Conservation (phyloP, 30 jellyfish, hydroid and myxozoan species). For the Aurelia sp. region DNA sequence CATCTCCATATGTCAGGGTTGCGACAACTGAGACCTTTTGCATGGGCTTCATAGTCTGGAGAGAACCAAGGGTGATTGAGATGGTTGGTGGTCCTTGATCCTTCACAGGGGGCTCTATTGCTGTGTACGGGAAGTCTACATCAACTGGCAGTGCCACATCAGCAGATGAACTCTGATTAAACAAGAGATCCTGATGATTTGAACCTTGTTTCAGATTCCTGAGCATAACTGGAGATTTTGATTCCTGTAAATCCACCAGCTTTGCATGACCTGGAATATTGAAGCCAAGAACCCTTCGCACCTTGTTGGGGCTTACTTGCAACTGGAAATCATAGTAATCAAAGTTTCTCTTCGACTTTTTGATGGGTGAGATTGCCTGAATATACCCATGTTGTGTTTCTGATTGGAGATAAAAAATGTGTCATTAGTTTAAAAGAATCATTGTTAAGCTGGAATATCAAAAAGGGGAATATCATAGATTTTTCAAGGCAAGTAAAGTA, state of each 20-base stretch:
- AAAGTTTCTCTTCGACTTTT: not conserved
- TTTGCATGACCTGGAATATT: not conserved
- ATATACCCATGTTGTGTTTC: too few relatives aligned
- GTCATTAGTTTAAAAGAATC: too few relatives aligned
- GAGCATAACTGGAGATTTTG: not conserved
- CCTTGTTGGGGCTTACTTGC: slow-evolving; percentile 32
- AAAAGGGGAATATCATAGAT: too few relatives aligned
- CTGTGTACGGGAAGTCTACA: not conserved
- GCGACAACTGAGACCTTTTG: slow-evolving; percentile 5
- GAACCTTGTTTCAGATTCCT: not conserved
- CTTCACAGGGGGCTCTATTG: not conserved
- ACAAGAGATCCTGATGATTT: not conserved
- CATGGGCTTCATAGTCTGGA: slow-evolving; percentile 2
- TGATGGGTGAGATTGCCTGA: too few relatives aligned
- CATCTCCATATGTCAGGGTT: slow-evolving; percentile 1
- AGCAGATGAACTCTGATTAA: slow-evolving; percentile 6
- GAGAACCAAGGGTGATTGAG: not conserved
- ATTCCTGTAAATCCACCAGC: not conserved
- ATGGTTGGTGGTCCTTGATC: not conserved
- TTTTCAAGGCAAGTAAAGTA: too few relatives aligned
- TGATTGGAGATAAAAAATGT: too few relatives aligned
- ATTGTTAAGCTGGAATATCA: too few relatives aligned
- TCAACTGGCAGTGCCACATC: not conserved
- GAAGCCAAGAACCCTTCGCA: slow-evolving; percentile 8
- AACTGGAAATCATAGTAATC: slow-evolving; percentile 8